These are phyloP conservation scores for Pseudococcus longispinus DNA, from an alignment of 2,888 invertebrate genomes.

Conservation along the genomic window DNA sequence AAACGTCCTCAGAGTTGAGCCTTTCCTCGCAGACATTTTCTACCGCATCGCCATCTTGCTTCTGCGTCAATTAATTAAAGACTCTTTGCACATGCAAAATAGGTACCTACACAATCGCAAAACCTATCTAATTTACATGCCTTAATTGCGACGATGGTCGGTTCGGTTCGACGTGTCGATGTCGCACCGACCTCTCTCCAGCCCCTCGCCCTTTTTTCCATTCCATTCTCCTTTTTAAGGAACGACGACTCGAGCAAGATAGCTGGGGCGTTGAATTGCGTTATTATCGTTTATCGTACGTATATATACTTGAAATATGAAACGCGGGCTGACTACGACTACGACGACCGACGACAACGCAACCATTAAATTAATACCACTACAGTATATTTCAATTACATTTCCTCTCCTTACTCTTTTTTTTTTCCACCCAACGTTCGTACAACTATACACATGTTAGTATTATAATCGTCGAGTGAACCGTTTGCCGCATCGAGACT, in stretches of 20 bases:
- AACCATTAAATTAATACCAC: constrained; percentile 1
- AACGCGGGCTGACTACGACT: background rate
- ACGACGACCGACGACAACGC: background rate
- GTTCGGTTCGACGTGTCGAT: too few species aligned
- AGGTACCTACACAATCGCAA: background rate
- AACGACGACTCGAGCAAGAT: background rate
- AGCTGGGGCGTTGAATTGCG: background rate
- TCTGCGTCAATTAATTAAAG: background rate
- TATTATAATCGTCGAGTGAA: background rate
- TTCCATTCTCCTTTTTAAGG: background rate
- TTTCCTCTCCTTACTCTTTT: background rate
- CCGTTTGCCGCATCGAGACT: background rate
- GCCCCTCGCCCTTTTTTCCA: background rate
- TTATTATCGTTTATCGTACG: background rate
- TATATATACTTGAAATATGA: too few species aligned
- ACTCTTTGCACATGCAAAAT: background rate
- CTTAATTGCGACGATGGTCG: background rate
- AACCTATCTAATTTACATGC: background rate
- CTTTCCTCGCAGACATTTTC: too few species aligned
- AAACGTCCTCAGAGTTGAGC: too few species aligned
- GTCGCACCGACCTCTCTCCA: background rate
- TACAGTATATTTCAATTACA: constrained; percentile 1
- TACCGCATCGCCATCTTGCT: too few species aligned
- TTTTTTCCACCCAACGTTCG: background rate
- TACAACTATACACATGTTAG: background rate